Evolutionary conservation across 2,797 vertebrate genomes (phyloP), one percentile per base, ranked within the genome.

Genomic region (Neosalanx taihuensis): DNA sequence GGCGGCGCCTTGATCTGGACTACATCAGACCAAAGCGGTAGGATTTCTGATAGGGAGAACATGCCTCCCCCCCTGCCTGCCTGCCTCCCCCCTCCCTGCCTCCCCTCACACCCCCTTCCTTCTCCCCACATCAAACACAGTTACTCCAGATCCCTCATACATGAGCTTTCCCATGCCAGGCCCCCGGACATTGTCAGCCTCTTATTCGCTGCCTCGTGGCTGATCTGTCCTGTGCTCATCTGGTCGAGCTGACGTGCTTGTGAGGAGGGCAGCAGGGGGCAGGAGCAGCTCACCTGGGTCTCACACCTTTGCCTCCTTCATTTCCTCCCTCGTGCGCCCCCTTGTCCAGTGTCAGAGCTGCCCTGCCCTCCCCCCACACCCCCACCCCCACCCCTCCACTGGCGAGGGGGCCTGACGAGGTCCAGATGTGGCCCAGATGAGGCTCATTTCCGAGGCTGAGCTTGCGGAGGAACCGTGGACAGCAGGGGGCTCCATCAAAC

Each of bases 341-440:
- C 65, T 61, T 74, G 69, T 76, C 83, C 75, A 7, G 73, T 81
- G 79, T 82, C 73, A 79, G 79, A 74, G 81, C 61, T 79, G 88
- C 83, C 82, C 84, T 66, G 23, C 80, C 17, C 60, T 3, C 46
- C 20, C 20, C 33, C 59, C 46, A 18, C 67, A 37, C 41, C 70
- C 69, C 78, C 33, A 63, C 56, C 57, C 29, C 35, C 20, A 17
- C 41, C 30, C 53, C 35, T 35, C 18, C 23, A 49, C 73, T 65
- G 70, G 57, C 72, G 72, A 51, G 75, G 79, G 79, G 73, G 63
- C 77, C 69, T 86, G 83, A 93, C 80, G 87, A 87, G 83, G 78
- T 76, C 87, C 87, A 90, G 86, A 90, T 90, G 89, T 87, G 83
- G 53, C 86, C 81, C 86, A 90, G 85, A 91, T 91, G 87, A 88